Base-by-base conservation (phyloP, 1,140 invertebrate genomes). In the Tyrophagus putrescentiae region DNA sequence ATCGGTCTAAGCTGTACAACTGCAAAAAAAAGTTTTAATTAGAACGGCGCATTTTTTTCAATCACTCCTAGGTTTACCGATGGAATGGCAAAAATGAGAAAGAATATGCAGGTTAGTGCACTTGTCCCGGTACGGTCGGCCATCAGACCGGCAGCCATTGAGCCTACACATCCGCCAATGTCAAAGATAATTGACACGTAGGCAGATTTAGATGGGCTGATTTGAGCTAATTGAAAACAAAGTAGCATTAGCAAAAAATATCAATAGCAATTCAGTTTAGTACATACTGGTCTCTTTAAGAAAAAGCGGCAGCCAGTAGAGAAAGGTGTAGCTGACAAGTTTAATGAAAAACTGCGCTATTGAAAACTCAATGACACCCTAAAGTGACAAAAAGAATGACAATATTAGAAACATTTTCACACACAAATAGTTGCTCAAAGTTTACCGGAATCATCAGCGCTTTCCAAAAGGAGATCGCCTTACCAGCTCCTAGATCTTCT, bases 271-370 rank as follows among this genome's bases (percentile, higher is more conserved):
- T 7, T 32, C 32, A 7, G 57, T 52, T 9, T 32, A 52, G 21
- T 56, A 25, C 7, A 21, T 13, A 56, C 18, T 58, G 42, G 57
- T 11, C 27, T 57, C 21, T 9, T 21, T 9, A 11, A 58, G 42
- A 53, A 94, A 97, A 11, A 83, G 72, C 44, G 92, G 92, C 64
- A 97, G 75, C 91, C 92, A 97, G 71, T 86, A 95, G 18, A 96
- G 78, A 73, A 96, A 96, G 57, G 91, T 95, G 70, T 97, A 96
- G 69, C 85, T 91, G 58, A 96, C 90, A 5, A 95, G 77, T 73
- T 96, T 97, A 18, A 89, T 85, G 73, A 96, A 97, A 72, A 96
- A 95, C 29, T 96, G 75, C 33, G 85, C 88, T 2, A 94, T 70
- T 0, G 91, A 90, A 74, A 87, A 97, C 72, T 95, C 91, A 4